Conservation (phyloP, 2,888 invertebrate genomes). For the Tenthredo livida region DNA sequence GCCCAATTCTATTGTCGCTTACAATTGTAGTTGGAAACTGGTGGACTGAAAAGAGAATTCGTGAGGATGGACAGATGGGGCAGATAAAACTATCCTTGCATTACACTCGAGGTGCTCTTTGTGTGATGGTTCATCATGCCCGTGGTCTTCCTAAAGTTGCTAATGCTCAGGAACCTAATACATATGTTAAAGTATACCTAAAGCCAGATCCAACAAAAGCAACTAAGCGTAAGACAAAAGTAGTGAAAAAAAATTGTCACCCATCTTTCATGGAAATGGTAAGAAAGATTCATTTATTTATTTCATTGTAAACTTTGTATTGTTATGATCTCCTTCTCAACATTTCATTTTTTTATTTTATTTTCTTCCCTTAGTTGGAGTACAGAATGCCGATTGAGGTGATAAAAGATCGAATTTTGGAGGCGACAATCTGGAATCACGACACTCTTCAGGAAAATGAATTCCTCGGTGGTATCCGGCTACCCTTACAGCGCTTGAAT, state of each 20-base stretch:
- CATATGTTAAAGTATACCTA: constrained; percentile 95
- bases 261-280: constrained; percentile 99
- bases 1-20: neutral
- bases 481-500: constrained; percentile 87
- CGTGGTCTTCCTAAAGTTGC: constrained; percentile 90
- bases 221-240: constrained; percentile 97
- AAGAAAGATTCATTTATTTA: constrained; percentile 63
- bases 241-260: constrained; percentile 94
- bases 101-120: constrained; percentile 87
- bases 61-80: constrained; percentile 80
- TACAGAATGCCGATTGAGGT: constrained; percentile 92
- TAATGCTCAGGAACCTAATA: constrained; percentile 91
- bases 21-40: constrained; percentile 73
- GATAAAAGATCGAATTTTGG: constrained; percentile 87
- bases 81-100: constrained; percentile 89
- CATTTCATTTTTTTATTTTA: constrained; percentile 54
- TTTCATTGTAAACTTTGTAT: constrained; percentile 46
- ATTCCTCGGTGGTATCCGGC: constrained; percentile 94
- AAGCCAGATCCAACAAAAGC: constrained; percentile 94
- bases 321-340: constrained; percentile 26
- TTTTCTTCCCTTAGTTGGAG: constrained; percentile 83
- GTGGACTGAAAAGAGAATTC: constrained; percentile 74
- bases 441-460: constrained; percentile 96
- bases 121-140: constrained; percentile 94
- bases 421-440: constrained; percentile 97